phyloP scores from a whole-genome alignment of 2,113 vertebrate species.

The Macrotus californicus region DNA sequence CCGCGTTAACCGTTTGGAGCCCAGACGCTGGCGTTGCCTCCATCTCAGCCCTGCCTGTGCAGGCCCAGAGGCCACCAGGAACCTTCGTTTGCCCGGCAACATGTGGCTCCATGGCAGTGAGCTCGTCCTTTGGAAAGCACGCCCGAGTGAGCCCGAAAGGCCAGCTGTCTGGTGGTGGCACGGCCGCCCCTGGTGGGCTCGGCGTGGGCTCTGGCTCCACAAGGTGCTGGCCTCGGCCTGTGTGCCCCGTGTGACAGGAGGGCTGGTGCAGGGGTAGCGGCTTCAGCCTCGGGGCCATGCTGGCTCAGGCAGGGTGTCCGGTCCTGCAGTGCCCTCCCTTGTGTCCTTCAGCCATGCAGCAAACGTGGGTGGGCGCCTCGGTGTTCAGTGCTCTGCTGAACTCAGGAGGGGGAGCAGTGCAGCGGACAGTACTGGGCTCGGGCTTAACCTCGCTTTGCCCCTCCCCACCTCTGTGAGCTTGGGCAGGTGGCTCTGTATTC shows the following conservation, averaged over 20 bases:
- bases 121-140: neutral
- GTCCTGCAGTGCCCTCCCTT: neutral
- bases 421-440: neutral
- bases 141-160: neutral
- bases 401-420: neutral
- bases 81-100: no score
- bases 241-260: accelerated
- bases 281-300: neutral
- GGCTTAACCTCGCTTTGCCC: neutral
- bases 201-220: neutral
- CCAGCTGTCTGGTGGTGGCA: neutral
- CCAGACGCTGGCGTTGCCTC: neutral
- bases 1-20: neutral
- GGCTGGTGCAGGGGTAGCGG: accelerated
- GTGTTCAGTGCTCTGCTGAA: no score
- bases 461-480: neutral
- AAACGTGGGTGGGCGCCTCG: no score
- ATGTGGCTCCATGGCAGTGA: neutral
- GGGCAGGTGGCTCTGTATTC: neutral
- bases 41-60: neutral
- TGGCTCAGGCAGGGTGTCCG: neutral
- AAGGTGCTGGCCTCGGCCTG: neutral
- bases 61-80: neutral
- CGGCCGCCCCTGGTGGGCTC: neutral
- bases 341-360: accelerated